phyloP scores from a whole-genome alignment of 2,888 invertebrate genomes.

The Tipula lateralis region DNA sequence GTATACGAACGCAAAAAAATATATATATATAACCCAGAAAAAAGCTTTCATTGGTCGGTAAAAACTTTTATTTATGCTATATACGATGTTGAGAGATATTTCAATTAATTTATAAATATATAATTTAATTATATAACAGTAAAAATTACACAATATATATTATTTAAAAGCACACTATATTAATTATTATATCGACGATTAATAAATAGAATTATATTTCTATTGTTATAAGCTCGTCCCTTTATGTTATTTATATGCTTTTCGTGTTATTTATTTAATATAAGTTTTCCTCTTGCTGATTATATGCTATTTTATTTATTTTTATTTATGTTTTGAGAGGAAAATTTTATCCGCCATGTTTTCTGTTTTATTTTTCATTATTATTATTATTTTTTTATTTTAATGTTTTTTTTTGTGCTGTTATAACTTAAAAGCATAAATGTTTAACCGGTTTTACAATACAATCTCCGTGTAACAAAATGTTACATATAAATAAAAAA shows the following conservation, averaged over 20 bases:
- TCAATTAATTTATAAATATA: neutral
- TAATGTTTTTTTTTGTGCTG: neutral
- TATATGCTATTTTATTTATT: neutral
- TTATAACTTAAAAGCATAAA: constrained; percentile 12
- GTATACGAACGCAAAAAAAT: neutral
- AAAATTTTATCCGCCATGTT: constrained; percentile 27
- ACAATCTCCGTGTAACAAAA: neutral
- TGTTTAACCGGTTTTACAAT: constrained; percentile 28
- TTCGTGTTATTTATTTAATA: neutral
- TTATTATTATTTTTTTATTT: neutral
- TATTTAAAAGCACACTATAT: neutral
- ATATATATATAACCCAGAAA: neutral
- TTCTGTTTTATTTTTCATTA: neutral
- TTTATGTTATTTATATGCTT: neutral
- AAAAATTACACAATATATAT: constrained; percentile 2
- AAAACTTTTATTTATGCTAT: neutral
- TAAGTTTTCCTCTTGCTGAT: neutral
- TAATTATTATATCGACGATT: neutral
- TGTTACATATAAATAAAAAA: neutral
- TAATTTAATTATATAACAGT: neutral
- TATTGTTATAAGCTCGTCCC: neutral
- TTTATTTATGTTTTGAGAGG: constrained; percentile 27
- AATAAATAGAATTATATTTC: neutral
- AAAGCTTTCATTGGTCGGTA: neutral
- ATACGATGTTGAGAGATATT: neutral